Evolutionary conservation across 2,797 vertebrate genomes (phyloP).

Genomic region (Rhinoraja longicauda): DNA sequence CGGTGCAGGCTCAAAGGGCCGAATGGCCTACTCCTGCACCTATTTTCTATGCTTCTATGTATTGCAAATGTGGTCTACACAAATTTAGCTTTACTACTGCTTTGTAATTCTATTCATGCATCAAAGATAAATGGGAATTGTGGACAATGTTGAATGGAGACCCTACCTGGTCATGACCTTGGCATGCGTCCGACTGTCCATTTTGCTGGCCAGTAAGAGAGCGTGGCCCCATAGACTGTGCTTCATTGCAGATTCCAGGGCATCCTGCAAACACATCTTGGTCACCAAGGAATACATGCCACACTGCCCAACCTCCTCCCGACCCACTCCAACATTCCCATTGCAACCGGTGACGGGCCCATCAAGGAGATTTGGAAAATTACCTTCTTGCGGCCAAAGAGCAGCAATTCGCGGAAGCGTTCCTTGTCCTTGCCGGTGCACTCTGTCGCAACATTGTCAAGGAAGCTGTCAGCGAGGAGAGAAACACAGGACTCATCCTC

Average conservation of each 20-base stretch:
- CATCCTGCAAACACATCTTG: conserved; percentile 64
- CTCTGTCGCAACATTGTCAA: conserved; percentile 54
- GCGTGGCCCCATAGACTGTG: conserved; percentile 94
- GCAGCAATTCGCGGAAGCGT: conserved; percentile 83
- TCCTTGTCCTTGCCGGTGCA: conserved; percentile 81
- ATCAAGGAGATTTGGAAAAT: background rate
- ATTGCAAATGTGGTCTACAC: background rate
- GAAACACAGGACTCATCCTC: conserved; percentile 82
- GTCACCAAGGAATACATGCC: too few relatives aligned
- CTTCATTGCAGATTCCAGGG: conserved; percentile 96
- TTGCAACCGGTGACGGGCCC: too few relatives aligned
- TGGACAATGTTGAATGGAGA: background rate
- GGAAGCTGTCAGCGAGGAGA: conserved; percentile 77
- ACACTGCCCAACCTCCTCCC: too few relatives aligned
- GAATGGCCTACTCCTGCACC: too few relatives aligned
- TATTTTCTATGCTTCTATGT: too few relatives aligned
- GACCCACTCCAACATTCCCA: too few relatives aligned
- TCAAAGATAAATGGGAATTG: background rate
- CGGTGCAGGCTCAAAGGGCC: too few relatives aligned
- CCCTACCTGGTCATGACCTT: conserved; percentile 90
- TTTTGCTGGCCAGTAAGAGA: conserved; percentile 89
- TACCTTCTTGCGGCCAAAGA: conserved; percentile 93
- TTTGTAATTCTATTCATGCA: background rate
- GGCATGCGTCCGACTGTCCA: conserved; percentile 93
- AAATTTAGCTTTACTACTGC: background rate